Evolutionary conservation across 2,888 invertebrate genomes (phyloP).

Genomic region (Lacanobia oleracea): DNA sequence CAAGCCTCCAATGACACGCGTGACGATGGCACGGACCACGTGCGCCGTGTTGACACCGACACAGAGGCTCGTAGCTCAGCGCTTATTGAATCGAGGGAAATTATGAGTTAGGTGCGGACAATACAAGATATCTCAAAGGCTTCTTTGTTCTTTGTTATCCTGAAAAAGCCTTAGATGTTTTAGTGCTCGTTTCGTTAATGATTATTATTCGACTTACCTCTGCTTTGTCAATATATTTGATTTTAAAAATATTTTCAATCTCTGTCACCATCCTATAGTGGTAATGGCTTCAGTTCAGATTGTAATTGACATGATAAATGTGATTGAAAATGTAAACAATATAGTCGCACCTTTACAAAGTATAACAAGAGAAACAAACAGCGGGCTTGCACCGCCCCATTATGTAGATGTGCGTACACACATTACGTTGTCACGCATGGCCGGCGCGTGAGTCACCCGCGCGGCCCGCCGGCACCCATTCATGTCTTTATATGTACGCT

Average conservation of each 20-base stretch:
- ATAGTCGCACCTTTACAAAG: slow-evolving; percentile 26
- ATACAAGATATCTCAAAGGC: background rate
- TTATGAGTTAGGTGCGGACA: too few species aligned
- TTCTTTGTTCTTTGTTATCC: background rate
- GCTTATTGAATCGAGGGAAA: background rate
- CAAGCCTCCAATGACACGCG: slow-evolving; percentile 34
- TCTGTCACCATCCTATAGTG: background rate
- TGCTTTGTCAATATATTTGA: too few species aligned
- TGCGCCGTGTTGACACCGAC: slow-evolving; percentile 26
- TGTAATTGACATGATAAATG: background rate
- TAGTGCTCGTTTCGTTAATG: too few species aligned
- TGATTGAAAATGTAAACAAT: background rate
- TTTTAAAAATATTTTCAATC: background rate
- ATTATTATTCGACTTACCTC: background rate
- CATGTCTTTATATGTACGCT: slow-evolving; percentile 42
- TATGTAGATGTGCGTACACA: slow-evolving; percentile 35
- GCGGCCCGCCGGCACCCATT: slow-evolving; percentile 31
- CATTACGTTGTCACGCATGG: slow-evolving; percentile 36
- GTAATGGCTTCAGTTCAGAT: background rate
- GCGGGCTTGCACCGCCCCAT: slow-evolving; percentile 20
- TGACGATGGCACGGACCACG: slow-evolving; percentile 20
- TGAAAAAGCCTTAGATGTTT: too few species aligned
- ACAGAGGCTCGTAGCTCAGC: background rate
- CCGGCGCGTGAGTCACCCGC: slow-evolving; percentile 37
- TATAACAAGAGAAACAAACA: slow-evolving; percentile 28